Percentiles rank a stretch among this genome's conserved stretches.
phyloP scores from a whole-genome alignment of 2,888 invertebrate species.

The Plebejus melissa region DNA sequence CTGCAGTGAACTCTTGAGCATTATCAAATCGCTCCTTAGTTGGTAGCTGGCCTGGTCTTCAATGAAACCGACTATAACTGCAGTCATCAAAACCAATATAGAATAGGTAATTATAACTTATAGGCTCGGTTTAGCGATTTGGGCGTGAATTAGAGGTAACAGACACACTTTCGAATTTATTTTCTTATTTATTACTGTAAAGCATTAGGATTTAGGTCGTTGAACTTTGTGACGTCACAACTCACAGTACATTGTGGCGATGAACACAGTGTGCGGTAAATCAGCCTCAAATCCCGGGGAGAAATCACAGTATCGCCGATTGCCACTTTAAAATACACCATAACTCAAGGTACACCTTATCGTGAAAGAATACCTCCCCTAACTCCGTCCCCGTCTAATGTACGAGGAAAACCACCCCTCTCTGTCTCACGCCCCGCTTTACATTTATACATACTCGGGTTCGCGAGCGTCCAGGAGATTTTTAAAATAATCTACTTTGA shows the following conservation, averaged over 20 bases:
- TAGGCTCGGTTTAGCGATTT: too few relatives aligned
- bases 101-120: too few relatives aligned
- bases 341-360: conserved; percentile 76
- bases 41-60: too few relatives aligned
- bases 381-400: conserved; percentile 39
- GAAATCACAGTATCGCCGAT: conserved; percentile 57
- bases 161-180: too few relatives aligned
- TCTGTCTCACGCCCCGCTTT: conserved; percentile 56
- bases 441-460: conserved; percentile 77
- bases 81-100: too few relatives aligned
- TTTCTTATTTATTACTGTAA: background rate
- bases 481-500: conserved; percentile 33
- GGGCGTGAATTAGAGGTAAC: too few relatives aligned
- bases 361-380: conserved; percentile 64
- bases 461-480: conserved; percentile 38
- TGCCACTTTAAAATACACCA: conserved; percentile 74
- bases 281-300: conserved; percentile 45
- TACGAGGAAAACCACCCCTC: conserved; percentile 39
- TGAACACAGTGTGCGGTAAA: conserved; percentile 42
- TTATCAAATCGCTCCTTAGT: too few relatives aligned
- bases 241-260: conserved; percentile 26
- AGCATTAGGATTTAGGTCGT: background rate
- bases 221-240: background rate
- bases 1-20: too few relatives aligned
- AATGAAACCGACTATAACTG: too few relatives aligned